Conservation (phyloP, 2,888 invertebrate species). For the Pardosa pseudoannulata region DNA sequence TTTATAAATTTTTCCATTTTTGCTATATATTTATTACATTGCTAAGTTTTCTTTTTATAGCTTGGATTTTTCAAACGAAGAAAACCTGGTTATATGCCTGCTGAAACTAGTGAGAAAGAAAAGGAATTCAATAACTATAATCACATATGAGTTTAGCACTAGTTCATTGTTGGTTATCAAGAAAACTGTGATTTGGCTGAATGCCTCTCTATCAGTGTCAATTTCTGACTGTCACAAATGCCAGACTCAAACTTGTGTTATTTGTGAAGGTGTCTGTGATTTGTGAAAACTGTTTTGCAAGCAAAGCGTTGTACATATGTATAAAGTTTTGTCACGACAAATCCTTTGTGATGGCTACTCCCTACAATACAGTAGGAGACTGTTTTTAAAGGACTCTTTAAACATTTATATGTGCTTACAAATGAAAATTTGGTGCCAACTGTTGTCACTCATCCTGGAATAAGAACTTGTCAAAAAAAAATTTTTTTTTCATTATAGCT, state of each 20-base stretch:
- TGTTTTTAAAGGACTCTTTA: background rate
- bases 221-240: conserved; percentile 19
- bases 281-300: background rate
- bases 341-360: background rate
- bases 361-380: background rate
- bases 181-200: conserved; percentile 48
- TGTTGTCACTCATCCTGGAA: background rate
- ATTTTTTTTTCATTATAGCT: too few species aligned
- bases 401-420: background rate
- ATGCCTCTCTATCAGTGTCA: conserved; percentile 10
- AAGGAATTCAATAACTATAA: conserved; percentile 58
- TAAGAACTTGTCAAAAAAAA: background rate
- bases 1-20: background rate
- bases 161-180: conserved; percentile 15
- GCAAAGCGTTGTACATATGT: conserved; percentile 35
- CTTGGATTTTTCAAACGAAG: conserved; percentile 74
- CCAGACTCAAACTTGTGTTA: conserved; percentile 5
- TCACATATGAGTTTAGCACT: conserved; percentile 24
- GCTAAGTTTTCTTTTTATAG: conserved; percentile 33
- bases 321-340: conserved; percentile 27
- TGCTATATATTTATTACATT: background rate
- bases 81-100: conserved; percentile 73
- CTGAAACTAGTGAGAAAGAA: conserved; percentile 73
- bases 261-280: conserved; percentile 44
- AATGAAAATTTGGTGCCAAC: background rate